A percentile compares a stretch with the other conserved stretches of the same genome.
These are phyloP conservation scores for Drosophila cognata DNA, from an alignment of 2,888 invertebrate genomes.

Conservation along the genomic window DNA sequence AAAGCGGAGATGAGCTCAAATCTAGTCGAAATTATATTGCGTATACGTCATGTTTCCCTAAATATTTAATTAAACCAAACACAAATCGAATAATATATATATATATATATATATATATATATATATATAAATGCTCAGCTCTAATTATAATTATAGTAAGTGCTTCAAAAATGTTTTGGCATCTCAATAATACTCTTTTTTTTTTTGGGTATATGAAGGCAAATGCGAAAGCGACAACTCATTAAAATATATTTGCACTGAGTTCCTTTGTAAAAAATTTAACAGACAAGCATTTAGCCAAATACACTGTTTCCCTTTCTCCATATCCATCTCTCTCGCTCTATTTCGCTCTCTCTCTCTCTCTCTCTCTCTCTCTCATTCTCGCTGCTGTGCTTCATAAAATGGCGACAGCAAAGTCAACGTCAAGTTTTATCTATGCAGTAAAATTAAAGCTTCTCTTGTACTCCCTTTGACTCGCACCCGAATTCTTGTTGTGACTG, in stretches of 20 bases:
- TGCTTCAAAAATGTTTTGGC: not conserved
- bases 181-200: not conserved
- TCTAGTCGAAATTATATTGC: not conserved
- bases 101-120: not conserved
- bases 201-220: constrained; percentile 7
- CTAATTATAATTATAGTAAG: not conserved
- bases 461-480: not conserved
- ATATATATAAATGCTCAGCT: no score
- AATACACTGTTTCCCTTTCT: constrained; percentile 14
- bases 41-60: not conserved
- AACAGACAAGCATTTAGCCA: constrained; percentile 48
- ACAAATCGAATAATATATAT: not conserved
- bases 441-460: not conserved
- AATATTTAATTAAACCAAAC: no score
- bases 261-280: constrained; percentile 48
- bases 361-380: not conserved
- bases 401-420: constrained; percentile 39
- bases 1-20: no score
- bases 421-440: constrained; percentile 5
- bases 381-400: constrained; percentile 30
- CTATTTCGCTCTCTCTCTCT: not conserved
- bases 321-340: not conserved
- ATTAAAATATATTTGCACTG: constrained; percentile 61
- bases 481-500: not conserved
- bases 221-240: constrained; percentile 38